Evolutionary conservation across 2,113 vertebrate genomes (phyloP).

Genomic region (Cygnus atratus): DNA sequence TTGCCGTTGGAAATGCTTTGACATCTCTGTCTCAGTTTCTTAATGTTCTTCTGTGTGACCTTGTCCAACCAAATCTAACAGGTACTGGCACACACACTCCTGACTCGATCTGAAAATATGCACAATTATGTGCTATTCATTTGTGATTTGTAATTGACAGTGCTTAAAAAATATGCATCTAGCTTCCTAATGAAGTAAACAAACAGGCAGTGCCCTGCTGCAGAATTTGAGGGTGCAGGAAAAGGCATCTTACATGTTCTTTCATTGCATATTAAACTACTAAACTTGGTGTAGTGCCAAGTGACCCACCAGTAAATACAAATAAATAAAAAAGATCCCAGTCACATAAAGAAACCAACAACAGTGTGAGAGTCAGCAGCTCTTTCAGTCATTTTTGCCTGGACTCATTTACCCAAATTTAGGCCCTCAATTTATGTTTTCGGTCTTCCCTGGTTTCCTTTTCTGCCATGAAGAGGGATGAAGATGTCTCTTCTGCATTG

Average conservation of each 20-base stretch:
- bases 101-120: not conserved
- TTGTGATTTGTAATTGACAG: conserved; percentile 3
- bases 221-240: not conserved
- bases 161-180: not conserved
- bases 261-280: not conserved
- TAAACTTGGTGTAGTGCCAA: not conserved
- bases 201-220: not conserved
- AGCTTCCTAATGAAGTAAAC: not conserved
- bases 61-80: conserved; percentile 53
- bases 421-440: not conserved
- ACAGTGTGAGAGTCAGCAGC: not conserved
- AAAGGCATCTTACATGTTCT: not conserved
- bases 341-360: not conserved
- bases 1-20: conserved; percentile 58
- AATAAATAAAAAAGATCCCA: not conserved
- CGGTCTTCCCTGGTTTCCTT: not conserved
- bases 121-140: not conserved
- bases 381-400: not conserved
- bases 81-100: not conserved
- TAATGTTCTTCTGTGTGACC: conserved; percentile 28
- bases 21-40: conserved; percentile 48
- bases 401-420: not conserved
- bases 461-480: not conserved
- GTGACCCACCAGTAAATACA: not conserved
- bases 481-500: accelerated